Percentiles rank a stretch among this genome's conserved stretches.
Evolutionary conservation across 2,113 vertebrate species (phyloP).

Genomic region (Pteropus alecto): DNA sequence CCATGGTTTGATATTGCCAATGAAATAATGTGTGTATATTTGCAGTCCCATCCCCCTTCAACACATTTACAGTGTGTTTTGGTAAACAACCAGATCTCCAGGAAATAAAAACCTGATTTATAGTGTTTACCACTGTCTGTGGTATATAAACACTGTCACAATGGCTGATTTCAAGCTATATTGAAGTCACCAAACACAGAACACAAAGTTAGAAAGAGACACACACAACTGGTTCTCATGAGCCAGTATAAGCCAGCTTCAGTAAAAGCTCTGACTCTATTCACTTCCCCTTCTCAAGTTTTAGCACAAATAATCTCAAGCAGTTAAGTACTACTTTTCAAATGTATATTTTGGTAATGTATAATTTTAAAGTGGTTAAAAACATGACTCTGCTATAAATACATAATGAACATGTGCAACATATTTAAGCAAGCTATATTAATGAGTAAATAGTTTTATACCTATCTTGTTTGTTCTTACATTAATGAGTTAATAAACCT

Average conservation of each 20-base stretch:
- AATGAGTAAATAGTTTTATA: background rate
- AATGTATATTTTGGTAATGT: background rate
- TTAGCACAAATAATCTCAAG: background rate
- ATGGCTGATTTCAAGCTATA: background rate
- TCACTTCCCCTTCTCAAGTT: background rate
- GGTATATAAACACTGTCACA: background rate
- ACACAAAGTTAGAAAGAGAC: background rate
- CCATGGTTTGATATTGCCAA: background rate
- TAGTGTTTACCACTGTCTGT: background rate
- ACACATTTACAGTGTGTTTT: background rate
- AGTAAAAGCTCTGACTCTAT: background rate
- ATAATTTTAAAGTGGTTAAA: background rate
- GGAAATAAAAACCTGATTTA: background rate
- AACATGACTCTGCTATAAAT: background rate
- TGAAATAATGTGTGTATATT: background rate
- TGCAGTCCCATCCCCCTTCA: background rate
- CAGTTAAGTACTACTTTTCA: background rate
- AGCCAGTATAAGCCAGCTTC: background rate
- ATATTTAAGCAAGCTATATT: background rate
- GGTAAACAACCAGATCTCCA: background rate
- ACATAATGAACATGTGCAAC: background rate
- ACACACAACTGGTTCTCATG: background rate
- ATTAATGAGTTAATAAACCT: slow-evolving; percentile 18
- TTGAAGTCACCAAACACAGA: background rate
- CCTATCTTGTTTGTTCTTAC: background rate